These are phyloP conservation scores for Chymomyza procnemis DNA, from an alignment of 2,888 invertebrate genomes.

Conservation along the genomic window DNA sequence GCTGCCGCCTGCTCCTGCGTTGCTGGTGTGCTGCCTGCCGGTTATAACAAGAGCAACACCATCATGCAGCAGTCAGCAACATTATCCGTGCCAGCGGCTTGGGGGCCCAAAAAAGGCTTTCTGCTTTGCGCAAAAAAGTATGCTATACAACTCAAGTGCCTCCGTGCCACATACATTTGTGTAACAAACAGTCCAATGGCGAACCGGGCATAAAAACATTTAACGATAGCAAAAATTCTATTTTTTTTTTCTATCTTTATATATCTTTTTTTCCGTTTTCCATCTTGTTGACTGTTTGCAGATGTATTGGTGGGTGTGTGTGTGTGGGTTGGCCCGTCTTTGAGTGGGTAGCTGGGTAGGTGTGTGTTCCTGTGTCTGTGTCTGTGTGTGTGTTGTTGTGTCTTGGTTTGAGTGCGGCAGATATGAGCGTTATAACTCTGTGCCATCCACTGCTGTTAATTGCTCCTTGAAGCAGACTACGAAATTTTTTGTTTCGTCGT, in stretches of 20 bases:
- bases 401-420: slow-evolving; percentile 2
- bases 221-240: slow-evolving; percentile 48
- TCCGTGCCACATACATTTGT: slow-evolving; percentile 44
- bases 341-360: not conserved
- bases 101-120: slow-evolving; percentile 51
- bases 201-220: slow-evolving; percentile 52
- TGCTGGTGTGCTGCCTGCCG: slow-evolving; percentile 16
- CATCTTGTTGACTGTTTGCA: not conserved
- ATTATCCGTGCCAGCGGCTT: slow-evolving; percentile 20
- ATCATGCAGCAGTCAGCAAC: not conserved
- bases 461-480: slow-evolving; percentile 69
- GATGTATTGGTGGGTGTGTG: slow-evolving; percentile 43
- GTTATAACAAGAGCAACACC: slow-evolving; percentile 25
- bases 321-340: no score
- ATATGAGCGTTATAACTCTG: slow-evolving; percentile 62
- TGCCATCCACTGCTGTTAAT: slow-evolving; percentile 69
- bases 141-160: slow-evolving; percentile 46
- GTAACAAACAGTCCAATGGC: slow-evolving; percentile 41
- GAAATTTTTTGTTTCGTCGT: slow-evolving; percentile 48
- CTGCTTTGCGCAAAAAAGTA: slow-evolving; percentile 61
- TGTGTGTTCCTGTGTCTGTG: slow-evolving; percentile 28
- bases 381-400: slow-evolving; percentile 29
- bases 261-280: not conserved
- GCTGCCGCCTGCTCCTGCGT: not conserved
- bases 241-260: no score